Evolutionary conservation across 2,797 vertebrate genomes (phyloP).

Genomic region (Enteromius unitaeniatus): DNA sequence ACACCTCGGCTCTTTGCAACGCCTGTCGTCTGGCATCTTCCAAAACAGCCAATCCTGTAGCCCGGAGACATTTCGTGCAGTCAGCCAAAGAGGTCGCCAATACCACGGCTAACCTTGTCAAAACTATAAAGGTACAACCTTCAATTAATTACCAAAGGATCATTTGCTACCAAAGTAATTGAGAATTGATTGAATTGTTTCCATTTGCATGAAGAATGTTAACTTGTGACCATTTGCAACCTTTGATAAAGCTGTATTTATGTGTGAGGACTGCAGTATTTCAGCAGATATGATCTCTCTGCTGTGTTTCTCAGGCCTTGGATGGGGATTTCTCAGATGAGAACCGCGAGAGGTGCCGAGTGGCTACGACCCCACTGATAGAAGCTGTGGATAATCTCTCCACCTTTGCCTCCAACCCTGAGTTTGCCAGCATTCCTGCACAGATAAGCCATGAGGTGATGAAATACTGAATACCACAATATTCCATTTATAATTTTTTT

Average conservation of each 20-base stretch:
- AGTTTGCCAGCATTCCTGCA: conserved; percentile 96
- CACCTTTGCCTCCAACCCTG: conserved; percentile 94
- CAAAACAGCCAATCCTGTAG: conserved; percentile 95
- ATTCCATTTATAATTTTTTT: conserved; percentile 42
- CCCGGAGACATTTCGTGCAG: conserved; percentile 97
- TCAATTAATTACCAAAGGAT: conserved; percentile 9
- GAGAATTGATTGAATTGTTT: conserved; percentile 70
- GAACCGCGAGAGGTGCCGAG: conserved; percentile 90
- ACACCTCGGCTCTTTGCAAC: conserved; percentile 96
- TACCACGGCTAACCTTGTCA: conserved; percentile 98
- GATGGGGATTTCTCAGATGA: conserved; percentile 98
- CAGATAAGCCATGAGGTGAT: conserved; percentile 95
- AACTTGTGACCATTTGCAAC: not conserved
- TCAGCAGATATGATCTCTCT: not conserved
- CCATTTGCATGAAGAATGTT: conserved; percentile 28
- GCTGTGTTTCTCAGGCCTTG: conserved; percentile 78
- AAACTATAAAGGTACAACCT: conserved; percentile 95
- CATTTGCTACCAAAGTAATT: conserved; percentile 50
- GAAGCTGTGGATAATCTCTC: conserved; percentile 97
- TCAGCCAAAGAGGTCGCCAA: conserved; percentile 99
- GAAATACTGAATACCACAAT: not conserved
- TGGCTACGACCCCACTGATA: conserved; percentile 90
- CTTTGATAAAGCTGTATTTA: not conserved
- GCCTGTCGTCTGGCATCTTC: conserved; percentile 97
- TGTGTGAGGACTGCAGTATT: conserved; percentile 13